Evolutionary conservation across 2,888 invertebrate species (phyloP).

Genomic region (Nemotelus nigrinus): DNA sequence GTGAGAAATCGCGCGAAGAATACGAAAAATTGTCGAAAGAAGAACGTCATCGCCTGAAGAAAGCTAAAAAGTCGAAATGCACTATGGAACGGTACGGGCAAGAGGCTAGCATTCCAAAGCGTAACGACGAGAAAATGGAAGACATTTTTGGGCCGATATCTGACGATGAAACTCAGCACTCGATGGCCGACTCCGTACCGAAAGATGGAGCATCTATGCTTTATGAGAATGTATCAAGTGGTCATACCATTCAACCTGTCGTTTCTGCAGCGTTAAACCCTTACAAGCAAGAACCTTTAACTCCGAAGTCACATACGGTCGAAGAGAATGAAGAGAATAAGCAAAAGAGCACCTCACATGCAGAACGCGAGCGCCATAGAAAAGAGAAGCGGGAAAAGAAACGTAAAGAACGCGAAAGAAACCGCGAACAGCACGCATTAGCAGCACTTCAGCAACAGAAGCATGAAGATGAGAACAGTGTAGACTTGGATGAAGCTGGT

Average conservation of each 20-base stretch:
- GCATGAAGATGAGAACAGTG: slow-evolving; percentile 75
- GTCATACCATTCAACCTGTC: slow-evolving; percentile 56
- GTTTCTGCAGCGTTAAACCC: slow-evolving; percentile 63
- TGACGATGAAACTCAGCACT: slow-evolving; percentile 68
- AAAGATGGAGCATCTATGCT: slow-evolving; percentile 34
- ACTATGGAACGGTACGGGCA: slow-evolving; percentile 54
- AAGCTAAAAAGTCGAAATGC: slow-evolving; percentile 69
- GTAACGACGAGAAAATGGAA: slow-evolving; percentile 86
- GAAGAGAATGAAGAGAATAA: slow-evolving; percentile 59
- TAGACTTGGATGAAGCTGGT: slow-evolving; percentile 83
- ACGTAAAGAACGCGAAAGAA: slow-evolving; percentile 71
- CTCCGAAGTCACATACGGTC: slow-evolving; percentile 58
- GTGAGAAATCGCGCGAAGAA: slow-evolving; percentile 58
- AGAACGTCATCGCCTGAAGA: slow-evolving; percentile 65
- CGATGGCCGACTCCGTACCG: slow-evolving; percentile 55
- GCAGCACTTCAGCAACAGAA: slow-evolving; percentile 53
- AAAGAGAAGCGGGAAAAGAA: slow-evolving; percentile 72
- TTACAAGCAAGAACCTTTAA: slow-evolving; percentile 62
- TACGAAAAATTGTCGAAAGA: slow-evolving; percentile 61
- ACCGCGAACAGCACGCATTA: slow-evolving; percentile 60
- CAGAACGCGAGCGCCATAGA: slow-evolving; percentile 62
- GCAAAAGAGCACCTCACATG: slow-evolving; percentile 55
- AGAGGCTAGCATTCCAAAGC: slow-evolving; percentile 62
- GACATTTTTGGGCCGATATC: slow-evolving; percentile 89
- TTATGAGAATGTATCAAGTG: slow-evolving; percentile 45